A percentile compares a stretch with the other conserved stretches of the same genome.
phyloP scores from a whole-genome alignment of 1,140 invertebrate species.

The Nymphalis io region DNA sequence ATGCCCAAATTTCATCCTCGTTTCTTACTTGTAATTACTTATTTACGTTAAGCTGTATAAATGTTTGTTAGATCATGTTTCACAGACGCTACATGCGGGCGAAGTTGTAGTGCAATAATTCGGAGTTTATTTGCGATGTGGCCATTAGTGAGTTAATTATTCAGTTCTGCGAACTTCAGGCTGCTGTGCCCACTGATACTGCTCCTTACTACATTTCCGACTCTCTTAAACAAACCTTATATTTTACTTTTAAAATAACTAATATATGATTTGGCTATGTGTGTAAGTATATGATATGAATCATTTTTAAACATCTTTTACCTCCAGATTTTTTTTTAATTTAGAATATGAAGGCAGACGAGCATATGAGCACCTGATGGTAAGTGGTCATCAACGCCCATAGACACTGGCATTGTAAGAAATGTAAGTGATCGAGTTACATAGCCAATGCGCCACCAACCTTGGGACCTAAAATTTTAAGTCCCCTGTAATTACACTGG shows the following conservation, averaged over 20 bases:
- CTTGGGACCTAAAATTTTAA: no score
- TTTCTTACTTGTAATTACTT: slow-evolving; percentile 31
- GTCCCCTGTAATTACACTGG: no score
- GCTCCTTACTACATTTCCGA: slow-evolving; percentile 31
- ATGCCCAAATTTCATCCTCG: background rate
- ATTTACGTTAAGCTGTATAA: slow-evolving; percentile 34
- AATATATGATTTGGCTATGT: background rate
- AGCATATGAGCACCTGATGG: no score
- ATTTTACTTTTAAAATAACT: background rate
- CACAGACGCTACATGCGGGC: slow-evolving; percentile 35
- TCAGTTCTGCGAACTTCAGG: slow-evolving; percentile 52
- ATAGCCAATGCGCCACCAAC: no score
- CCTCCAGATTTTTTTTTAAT: no score
- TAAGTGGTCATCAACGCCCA: no score
- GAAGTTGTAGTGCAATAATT: slow-evolving; percentile 63
- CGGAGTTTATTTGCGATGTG: slow-evolving; percentile 73
- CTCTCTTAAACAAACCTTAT: background rate
- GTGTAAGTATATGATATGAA: no score
- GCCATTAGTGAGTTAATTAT: slow-evolving; percentile 77
- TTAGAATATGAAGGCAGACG: no score
- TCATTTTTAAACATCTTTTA: no score
- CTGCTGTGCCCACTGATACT: slow-evolving; percentile 54
- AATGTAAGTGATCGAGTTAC: no score
- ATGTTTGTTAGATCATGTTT: slow-evolving; percentile 35
- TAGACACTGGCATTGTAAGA: no score